Evolutionary conservation across 2,888 invertebrate genomes (phyloP), one percentile per base, ranked within the genome.

Genomic region (Papilio demoleus): DNA sequence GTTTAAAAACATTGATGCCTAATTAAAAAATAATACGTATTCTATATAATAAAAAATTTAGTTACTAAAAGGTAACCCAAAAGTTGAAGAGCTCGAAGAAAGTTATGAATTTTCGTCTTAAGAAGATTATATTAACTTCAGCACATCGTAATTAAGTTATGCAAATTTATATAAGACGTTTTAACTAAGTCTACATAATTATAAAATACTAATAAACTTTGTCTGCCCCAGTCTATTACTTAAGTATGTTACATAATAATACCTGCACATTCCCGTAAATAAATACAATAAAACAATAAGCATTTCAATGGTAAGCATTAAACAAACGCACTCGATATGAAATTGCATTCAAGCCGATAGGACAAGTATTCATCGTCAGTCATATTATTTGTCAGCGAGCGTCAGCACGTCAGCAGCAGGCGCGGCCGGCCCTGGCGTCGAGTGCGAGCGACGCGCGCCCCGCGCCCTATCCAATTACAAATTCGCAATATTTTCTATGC

Each of bases 401-500:
- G 90, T 90, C 90, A 89, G 76, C 78, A 80, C 86, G 90, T 90
- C 90, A 89, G 76, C 78, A 80, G 78, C 90, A 90, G 84, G 81
- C 86, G 81, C 77, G 72, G 77, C 75, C 77, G 78, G 74, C 45
- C 9, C 45, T 45, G 45, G 70, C 80, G 86, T 84, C 84, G 86
- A 83, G 87, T 85, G 88, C 84, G 82, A 79, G 78, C 84, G 87
- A 86, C 87, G 84, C 83, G 79, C 79, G 79, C 80, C 84, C 81
- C 83, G 79, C 79, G 79, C 80, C 84, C 81, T 84, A 84, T 88
- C 90, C 90, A 91, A 91, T 92, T 90, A 91, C 86, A 81, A 85
- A 87, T 84, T 85, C 86, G 88, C 89, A 88, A 92, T 92, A 90
- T 91, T 91, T 91, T 90, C 88, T 88, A 90, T 88, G 84, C 83